A percentile compares a stretch with the other conserved stretches of the same genome.
phyloP scores from a whole-genome alignment of 2,113 vertebrate genomes.

The Hydrolagus affinis region DNA sequence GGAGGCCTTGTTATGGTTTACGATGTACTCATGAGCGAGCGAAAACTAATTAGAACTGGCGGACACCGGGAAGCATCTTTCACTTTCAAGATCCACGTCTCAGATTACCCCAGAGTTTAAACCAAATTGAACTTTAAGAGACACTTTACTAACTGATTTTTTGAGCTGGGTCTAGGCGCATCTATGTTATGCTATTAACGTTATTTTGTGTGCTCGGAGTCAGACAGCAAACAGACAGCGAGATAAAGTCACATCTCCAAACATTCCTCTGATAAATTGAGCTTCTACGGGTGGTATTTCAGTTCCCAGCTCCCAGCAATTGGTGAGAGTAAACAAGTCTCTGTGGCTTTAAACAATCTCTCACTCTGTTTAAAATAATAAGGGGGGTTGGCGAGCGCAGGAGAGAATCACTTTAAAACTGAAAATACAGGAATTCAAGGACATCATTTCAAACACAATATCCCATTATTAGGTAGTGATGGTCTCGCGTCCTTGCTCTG shows the following conservation, averaged over 20 bases:
- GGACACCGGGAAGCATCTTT: constrained; percentile 50
- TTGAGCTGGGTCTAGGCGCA: constrained; percentile 25
- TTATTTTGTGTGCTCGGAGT: constrained; percentile 39
- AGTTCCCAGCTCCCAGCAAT: constrained; percentile 24
- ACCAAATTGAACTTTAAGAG: constrained; percentile 47
- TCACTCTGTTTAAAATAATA: constrained; percentile 7
- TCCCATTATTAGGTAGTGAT: constrained; percentile 30
- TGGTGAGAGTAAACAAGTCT: not conserved
- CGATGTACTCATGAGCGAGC: constrained; percentile 56
- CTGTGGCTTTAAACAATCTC: not conserved
- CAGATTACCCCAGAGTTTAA: constrained; percentile 46
- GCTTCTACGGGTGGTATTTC: constrained; percentile 9
- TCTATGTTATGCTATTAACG: constrained; percentile 40
- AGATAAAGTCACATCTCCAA: not conserved
- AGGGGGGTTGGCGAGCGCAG: not conserved
- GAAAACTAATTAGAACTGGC: constrained; percentile 70
- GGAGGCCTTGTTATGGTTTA: constrained; percentile 77
- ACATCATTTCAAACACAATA: constrained; percentile 37
- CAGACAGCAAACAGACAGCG: constrained; percentile 1
- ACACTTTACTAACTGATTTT: constrained; percentile 42
- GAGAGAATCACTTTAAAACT: constrained; percentile 34
- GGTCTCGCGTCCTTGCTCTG: not conserved
- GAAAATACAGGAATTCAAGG: constrained; percentile 38
- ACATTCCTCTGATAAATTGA: constrained; percentile 20
- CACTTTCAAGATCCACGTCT: constrained; percentile 48